Base-by-base conservation (phyloP, 2,888 invertebrate genomes). In the Drosophila setosimentum region DNA sequence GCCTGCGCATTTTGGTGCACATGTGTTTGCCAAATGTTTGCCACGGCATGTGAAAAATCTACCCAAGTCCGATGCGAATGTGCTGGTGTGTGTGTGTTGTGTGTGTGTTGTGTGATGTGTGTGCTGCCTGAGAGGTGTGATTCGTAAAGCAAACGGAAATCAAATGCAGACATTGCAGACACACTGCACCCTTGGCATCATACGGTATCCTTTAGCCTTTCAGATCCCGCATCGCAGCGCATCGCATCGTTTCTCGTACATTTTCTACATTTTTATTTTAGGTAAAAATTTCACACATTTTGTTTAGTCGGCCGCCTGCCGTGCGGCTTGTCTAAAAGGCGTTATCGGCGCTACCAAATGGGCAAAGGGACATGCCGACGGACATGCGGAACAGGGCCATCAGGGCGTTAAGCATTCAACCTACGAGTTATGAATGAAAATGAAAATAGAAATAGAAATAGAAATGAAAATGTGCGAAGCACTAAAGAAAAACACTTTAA, bases 11-110 rank as follows among this genome's bases (percentile, higher is more conserved):
- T 87, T 87, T 84, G 80, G 85, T 85, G 80, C 88, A 92, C 92
- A 92, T 93, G 90, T 92, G 92, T 87, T 89, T 88, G 86, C 92
- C 93, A 92, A 92, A 93, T 92, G 93, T 85, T 91, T 89, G 87
- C 89, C 79, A 87, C 89, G 90, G 90, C 87, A 88, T 90, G 87
- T 90, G 89, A 88, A 86, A 86, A 78, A 86, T 89, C 86, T 78
- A 76, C 83, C 68, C 76, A 80, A 69, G 54, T 51, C 66, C 60
- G 62, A 64, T 64, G 64, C 78, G 68, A 71, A 49, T 70, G 75
- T 73, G 58, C 59, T 54, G 21, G 59, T 58, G 59, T 59, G 5
- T 64, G 65, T 67, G 32, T 48, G 30, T 49, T 35, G 51, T 67
- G 21, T 35, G n/a, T 49, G 58, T 63, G 55, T 57, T 18, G 61